These are phyloP conservation scores for Oscheius sp. DNA, from an alignment of 2,888 invertebrate genomes.

Conservation along the genomic window DNA sequence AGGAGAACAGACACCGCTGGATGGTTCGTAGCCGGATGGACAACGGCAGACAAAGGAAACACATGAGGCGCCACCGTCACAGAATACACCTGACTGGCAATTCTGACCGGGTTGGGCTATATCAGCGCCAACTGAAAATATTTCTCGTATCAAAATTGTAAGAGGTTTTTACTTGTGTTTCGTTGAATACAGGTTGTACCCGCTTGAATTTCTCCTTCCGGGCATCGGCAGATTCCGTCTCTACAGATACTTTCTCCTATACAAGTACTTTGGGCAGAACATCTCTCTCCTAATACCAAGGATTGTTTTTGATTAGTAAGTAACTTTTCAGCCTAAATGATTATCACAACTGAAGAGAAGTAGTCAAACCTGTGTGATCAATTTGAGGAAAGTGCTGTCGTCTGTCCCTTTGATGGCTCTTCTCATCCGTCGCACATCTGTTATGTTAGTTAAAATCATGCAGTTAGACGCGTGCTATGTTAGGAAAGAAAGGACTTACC, in stretches of 20 bases:
- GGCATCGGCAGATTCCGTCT: constrained; percentile 46
- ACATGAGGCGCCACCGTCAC: constrained; percentile 69
- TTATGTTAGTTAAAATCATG: constrained; percentile 19
- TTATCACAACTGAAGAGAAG: no score
- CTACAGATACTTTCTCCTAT: constrained; percentile 16
- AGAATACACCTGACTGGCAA: constrained; percentile 61
- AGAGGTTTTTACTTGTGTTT: constrained; percentile 15
- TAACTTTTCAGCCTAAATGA: constrained; percentile 17
- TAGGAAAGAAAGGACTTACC: constrained; percentile 37
- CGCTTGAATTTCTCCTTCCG: constrained; percentile 33
- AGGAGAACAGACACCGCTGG: constrained; percentile 39
- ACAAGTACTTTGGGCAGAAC: constrained; percentile 20
- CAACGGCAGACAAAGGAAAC: constrained; percentile 51
- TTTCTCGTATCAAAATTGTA: background rate
- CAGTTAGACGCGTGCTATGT: constrained; percentile 19
- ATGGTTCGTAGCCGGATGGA: constrained; percentile 45
- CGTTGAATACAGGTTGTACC: constrained; percentile 23
- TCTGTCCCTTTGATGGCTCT: constrained; percentile 14
- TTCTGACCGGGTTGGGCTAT: constrained; percentile 61
- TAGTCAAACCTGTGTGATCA: constrained; percentile 1
- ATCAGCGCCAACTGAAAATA: constrained; percentile 56
- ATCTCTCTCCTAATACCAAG: constrained; percentile 32
- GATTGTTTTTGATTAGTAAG: background rate
- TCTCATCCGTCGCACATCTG: constrained; percentile 5
- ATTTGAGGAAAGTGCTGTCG: constrained; percentile 24